Evolutionary conservation across 2,888 invertebrate genomes (phyloP).

Genomic region (Hipparchia sbordonii): DNA sequence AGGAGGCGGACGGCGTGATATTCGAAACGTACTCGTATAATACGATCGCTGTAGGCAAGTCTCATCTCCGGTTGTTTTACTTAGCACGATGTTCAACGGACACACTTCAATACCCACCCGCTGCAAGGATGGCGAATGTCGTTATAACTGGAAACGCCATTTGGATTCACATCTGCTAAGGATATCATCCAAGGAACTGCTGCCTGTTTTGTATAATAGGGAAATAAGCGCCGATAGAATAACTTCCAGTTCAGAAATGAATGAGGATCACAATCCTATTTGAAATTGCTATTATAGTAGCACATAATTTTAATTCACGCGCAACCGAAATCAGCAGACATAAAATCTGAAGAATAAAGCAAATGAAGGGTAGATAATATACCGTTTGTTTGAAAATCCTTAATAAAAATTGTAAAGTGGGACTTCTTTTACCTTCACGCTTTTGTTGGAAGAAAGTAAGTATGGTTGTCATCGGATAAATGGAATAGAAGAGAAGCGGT

Average conservation of each 20-base stretch:
- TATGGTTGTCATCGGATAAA: conserved; percentile 10
- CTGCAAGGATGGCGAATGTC: conserved; percentile 30
- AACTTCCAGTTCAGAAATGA: conserved; percentile 10
- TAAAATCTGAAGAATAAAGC: no score
- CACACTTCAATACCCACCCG: conserved; percentile 56
- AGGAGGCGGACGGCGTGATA: conserved; percentile 21
- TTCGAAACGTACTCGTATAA: conserved; percentile 29
- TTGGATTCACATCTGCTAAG: conserved; percentile 26
- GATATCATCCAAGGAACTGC: background rate
- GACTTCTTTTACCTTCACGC: background rate
- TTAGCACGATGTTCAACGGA: conserved; percentile 47
- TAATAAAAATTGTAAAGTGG: background rate
- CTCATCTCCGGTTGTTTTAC: conserved; percentile 41
- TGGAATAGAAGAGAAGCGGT: background rate
- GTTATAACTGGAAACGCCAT: conserved; percentile 36
- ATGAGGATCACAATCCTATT: background rate
- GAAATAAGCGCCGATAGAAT: conserved; percentile 21
- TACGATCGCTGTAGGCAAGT: conserved; percentile 33
- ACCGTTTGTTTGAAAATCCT: no score
- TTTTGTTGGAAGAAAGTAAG: conserved; percentile 9
- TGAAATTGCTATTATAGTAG: no score
- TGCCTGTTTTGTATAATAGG: no score
- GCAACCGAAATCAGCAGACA: no score
- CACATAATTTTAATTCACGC: no score
- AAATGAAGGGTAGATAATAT: no score